Percentiles rank a stretch among this genome's conserved stretches.
Conservation (phyloP, 2,888 invertebrate genomes). For the Eupsilia transversa region DNA sequence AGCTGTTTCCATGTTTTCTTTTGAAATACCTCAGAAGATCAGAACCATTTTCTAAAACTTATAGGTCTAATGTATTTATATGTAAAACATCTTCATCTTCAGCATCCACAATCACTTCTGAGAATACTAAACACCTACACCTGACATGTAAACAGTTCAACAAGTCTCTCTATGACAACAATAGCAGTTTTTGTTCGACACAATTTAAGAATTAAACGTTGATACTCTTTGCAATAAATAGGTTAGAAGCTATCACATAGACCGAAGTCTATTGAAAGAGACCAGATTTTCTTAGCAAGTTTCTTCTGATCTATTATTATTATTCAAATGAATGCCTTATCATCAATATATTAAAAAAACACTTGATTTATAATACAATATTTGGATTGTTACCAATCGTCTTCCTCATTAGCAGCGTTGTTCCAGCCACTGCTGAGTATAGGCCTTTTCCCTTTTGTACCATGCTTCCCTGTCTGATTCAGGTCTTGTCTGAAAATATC, state of each 20-base stretch:
- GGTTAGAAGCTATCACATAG: neutral
- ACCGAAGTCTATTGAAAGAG: neutral
- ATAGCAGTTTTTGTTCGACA: constrained; percentile 20
- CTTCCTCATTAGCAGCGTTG: neutral
- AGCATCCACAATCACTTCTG: neutral
- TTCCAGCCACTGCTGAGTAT: neutral
- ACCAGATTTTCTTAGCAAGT: neutral
- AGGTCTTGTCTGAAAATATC: neutral
- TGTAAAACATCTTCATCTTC: neutral
- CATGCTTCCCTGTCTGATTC: neutral
- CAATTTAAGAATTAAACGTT: constrained; percentile 3
- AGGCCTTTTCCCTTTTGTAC: neutral
- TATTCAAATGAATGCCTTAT: neutral
- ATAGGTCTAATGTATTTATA: neutral
- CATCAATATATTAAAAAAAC: neutral
- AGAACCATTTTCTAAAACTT: neutral
- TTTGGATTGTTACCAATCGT: neutral
- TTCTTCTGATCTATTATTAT: neutral
- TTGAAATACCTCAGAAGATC: neutral
- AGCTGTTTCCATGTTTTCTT: neutral
- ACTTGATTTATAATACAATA: too few species aligned
- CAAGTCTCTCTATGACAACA: constrained; percentile 15
- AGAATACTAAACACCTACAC: too few species aligned
- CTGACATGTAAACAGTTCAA: constrained; percentile 32
- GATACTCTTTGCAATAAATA: neutral